Conservation (phyloP, 2,797 vertebrate species). For the Cossypha dichroa region DNA sequence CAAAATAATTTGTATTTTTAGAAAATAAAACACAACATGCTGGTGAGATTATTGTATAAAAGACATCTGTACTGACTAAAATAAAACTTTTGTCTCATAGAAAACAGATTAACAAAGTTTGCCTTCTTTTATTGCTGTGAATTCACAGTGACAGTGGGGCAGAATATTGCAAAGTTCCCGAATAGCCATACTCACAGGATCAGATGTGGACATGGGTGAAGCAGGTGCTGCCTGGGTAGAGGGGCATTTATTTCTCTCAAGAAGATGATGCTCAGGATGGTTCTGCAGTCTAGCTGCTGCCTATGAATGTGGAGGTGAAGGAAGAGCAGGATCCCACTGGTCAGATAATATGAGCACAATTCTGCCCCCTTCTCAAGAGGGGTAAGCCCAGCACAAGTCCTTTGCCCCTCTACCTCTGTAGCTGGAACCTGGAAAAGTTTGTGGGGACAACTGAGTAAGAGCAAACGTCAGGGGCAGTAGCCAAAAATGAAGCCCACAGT, state of each 20-base stretch:
- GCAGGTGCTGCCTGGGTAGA: neutral
- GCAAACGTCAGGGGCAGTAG: neutral
- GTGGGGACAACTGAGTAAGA: neutral
- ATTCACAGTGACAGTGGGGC: neutral
- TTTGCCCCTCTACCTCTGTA: neutral
- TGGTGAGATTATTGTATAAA: neutral
- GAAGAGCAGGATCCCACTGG: neutral
- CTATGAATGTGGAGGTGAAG: neutral
- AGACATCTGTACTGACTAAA: neutral
- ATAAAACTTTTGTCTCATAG: neutral
- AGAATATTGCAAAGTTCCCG: neutral
- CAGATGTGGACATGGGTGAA: neutral
- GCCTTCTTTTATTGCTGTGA: neutral
- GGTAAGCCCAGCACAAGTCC: neutral
- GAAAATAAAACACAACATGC: neutral
- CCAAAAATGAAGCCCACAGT: neutral
- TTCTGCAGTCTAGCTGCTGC: neutral
- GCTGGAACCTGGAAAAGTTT: neutral
- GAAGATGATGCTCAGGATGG: accelerated
- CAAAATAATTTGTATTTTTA: neutral
- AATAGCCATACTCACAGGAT: neutral
- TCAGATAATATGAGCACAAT: neutral
- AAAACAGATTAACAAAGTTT: neutral
- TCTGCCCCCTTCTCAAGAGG: neutral
- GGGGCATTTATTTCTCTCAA: neutral